Conservation (phyloP, 1,140 invertebrate species). For the Sycophaga agraensis region DNA sequence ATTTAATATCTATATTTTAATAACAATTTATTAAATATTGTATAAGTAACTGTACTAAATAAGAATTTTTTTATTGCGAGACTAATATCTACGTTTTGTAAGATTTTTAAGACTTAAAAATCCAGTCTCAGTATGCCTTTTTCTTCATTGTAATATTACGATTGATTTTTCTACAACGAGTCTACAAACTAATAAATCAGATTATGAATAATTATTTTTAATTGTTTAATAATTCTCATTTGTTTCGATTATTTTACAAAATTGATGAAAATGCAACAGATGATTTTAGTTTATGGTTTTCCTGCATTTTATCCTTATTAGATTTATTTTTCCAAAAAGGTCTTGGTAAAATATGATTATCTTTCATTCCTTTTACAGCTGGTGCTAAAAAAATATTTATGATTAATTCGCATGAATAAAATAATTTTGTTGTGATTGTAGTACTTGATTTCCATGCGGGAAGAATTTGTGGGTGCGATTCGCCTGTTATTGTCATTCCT, state of each 20-base stretch:
- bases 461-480: conserved; percentile 40
- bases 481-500: conserved; percentile 34
- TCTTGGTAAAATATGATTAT: conserved; percentile 37
- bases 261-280: conserved; percentile 29
- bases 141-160: conserved; percentile 25
- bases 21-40: conserved; percentile 22
- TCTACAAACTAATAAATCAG: conserved; percentile 23
- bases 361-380: conserved; percentile 32
- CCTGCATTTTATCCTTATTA: conserved; percentile 25
- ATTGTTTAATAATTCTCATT: background rate
- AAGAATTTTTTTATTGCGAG: conserved; percentile 15
- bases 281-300: background rate
- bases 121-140: conserved; percentile 12
- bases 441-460: conserved; percentile 50
- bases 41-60: conserved; percentile 21
- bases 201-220: conserved; percentile 19
- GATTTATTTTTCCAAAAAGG: conserved; percentile 43
- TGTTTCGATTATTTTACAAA: conserved; percentile 18
- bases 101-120: conserved; percentile 5
- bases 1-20: conserved; percentile 26
- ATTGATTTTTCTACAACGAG: conserved; percentile 24
- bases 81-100: conserved; percentile 21
- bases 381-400: conserved; percentile 32
- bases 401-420: conserved; percentile 10
- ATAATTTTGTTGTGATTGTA: background rate